Conservation (phyloP, 92 coral and sea anemone genomes). For the Muricea muricata region DNA sequence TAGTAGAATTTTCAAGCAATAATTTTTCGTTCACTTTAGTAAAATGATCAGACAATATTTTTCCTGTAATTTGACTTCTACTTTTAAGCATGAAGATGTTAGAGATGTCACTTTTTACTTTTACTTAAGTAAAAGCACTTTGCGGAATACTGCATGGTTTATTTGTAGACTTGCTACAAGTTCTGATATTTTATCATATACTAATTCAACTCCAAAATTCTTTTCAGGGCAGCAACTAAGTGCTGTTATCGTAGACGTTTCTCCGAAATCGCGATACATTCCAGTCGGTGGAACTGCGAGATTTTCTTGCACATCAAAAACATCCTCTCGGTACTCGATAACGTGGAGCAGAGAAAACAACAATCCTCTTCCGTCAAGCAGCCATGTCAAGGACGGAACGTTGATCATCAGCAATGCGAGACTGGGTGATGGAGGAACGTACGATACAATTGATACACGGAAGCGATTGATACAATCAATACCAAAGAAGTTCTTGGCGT, state of each 20-base stretch:
- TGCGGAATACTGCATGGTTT: too few species aligned
- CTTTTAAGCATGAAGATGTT: too few species aligned
- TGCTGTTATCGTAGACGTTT: slow-evolving; percentile 83
- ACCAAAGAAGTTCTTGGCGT: too few species aligned
- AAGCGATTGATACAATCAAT: too few species aligned
- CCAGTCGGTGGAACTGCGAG: slow-evolving; percentile 79
- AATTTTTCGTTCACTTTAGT: too few species aligned
- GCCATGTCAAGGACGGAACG: slow-evolving; percentile 76
- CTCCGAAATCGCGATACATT: slow-evolving; percentile 85
- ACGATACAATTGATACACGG: too few species aligned
- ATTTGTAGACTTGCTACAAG: neutral
- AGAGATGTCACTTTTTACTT: too few species aligned
- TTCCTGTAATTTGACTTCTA: too few species aligned
- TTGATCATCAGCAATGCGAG: slow-evolving; percentile 70
- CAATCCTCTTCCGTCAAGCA: slow-evolving; percentile 74
- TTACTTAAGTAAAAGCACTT: too few species aligned
- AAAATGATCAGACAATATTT: too few species aligned
- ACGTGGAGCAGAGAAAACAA: slow-evolving; percentile 85
- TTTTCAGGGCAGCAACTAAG: slow-evolving; percentile 74
- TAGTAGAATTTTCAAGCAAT: too few species aligned
- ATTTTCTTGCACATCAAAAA: slow-evolving; percentile 85
- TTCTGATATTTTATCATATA: neutral
- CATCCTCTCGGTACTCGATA: slow-evolving; percentile 69
- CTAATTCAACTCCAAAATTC: neutral
- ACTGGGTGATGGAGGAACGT: slow-evolving; percentile 80